These are phyloP conservation scores for Abrostola triplasia DNA, from an alignment of 2,888 invertebrate genomes.

Conservation along the genomic window DNA sequence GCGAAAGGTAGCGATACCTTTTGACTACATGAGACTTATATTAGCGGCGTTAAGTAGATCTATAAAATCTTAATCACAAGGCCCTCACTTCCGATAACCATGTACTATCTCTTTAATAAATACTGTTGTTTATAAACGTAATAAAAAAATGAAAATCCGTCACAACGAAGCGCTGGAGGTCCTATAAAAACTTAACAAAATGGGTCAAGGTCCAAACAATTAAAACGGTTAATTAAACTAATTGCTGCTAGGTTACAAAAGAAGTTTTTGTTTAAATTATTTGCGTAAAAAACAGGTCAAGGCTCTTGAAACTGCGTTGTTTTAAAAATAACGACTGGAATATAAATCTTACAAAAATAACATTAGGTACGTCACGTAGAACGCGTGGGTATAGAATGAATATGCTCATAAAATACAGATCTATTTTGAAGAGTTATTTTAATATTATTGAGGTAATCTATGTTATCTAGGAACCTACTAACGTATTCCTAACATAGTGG, in stretches of 20 bases:
- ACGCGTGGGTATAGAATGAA: neutral
- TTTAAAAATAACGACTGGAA: slow-evolving; percentile 26
- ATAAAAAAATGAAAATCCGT: slow-evolving; percentile 13
- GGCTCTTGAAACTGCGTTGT: slow-evolving; percentile 24
- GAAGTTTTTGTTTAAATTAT: slow-evolving; percentile 25
- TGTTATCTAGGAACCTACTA: no score
- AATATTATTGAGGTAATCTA: neutral
- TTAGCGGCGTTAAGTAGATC: no score
- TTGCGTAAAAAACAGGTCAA: slow-evolving; percentile 28
- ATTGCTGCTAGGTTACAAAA: slow-evolving; percentile 38
- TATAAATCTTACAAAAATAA: slow-evolving; percentile 21
- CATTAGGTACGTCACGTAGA: slow-evolving; percentile 12
- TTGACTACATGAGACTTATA: no score
- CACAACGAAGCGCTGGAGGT: slow-evolving; percentile 18
- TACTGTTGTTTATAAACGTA: no score
- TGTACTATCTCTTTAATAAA: no score
- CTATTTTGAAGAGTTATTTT: neutral
- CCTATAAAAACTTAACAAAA: slow-evolving; percentile 41
- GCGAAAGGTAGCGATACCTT: no score
- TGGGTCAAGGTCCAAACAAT: slow-evolving; percentile 41
- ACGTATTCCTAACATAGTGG: no score
- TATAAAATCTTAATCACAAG: no score
- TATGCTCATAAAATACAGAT: slow-evolving; percentile 1
- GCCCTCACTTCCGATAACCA: no score
- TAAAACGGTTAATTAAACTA: slow-evolving; percentile 48